Conservation (phyloP, 2,888 invertebrate species). For the Hipparchia sbordonii region DNA sequence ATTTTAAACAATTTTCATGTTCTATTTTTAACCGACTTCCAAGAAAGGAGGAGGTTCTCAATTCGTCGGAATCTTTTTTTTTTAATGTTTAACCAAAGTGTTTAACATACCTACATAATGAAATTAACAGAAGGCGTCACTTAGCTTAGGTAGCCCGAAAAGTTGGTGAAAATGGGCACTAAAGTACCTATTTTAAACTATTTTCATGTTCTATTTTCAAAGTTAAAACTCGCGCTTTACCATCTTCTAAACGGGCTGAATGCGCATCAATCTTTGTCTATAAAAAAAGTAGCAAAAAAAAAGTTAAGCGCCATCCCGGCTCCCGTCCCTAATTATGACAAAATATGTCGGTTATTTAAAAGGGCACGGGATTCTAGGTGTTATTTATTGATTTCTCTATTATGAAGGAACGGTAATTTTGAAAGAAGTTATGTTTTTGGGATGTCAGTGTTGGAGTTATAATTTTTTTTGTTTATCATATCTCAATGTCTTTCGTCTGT, state of each 20-base stretch:
- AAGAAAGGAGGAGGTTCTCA: no score
- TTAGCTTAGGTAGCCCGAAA: no score
- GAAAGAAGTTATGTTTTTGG: slow-evolving; percentile 28
- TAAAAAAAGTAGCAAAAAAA: slow-evolving; percentile 57
- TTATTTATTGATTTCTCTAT: slow-evolving; percentile 60
- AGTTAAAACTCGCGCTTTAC: slow-evolving; percentile 35
- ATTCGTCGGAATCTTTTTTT: no score
- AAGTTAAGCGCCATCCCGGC: slow-evolving; percentile 62
- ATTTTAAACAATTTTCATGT: no score
- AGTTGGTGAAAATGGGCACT: no score
- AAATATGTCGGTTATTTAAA: slow-evolving; percentile 71
- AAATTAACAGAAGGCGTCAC: no score
- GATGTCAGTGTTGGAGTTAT: slow-evolving; percentile 18
- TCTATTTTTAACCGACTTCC: no score
- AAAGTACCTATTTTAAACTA: neutral
- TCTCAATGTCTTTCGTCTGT: no score
- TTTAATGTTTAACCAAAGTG: no score
- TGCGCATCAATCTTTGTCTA: slow-evolving; percentile 47
- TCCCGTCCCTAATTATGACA: slow-evolving; percentile 70
- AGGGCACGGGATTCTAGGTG: slow-evolving; percentile 52
- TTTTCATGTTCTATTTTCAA: neutral
- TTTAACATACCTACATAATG: no score
- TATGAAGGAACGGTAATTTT: slow-evolving; percentile 40
- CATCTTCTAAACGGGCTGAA: slow-evolving; percentile 33
- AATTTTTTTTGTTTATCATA: slow-evolving; percentile 14